A percentile compares a stretch with the other conserved stretches of the same genome.
Evolutionary conservation across 2,888 invertebrate species (phyloP).

Genomic region (Agrilus biguttatus): DNA sequence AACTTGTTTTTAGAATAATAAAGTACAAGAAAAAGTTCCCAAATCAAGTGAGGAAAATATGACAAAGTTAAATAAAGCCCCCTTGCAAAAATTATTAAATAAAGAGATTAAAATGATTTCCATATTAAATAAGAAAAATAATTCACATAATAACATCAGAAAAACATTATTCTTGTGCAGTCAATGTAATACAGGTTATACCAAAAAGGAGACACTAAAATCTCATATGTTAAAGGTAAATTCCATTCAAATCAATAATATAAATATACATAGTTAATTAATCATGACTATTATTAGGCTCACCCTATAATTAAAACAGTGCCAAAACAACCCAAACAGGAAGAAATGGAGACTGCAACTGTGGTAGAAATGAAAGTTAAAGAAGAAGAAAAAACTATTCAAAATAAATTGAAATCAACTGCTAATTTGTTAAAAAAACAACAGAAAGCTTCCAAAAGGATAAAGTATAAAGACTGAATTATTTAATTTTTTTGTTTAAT

Average conservation of each 20-base stretch:
- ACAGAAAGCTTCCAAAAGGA: conserved; percentile 17
- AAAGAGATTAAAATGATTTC: conserved; percentile 13
- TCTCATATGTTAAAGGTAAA: conserved; percentile 37
- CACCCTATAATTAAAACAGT: conserved; percentile 11
- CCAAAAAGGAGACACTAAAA: conserved; percentile 32
- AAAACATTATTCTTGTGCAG: conserved; percentile 33
- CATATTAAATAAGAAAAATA: conserved; percentile 13
- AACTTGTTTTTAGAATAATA: not conserved
- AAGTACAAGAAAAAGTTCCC: not conserved
- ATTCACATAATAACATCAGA: conserved; percentile 12
- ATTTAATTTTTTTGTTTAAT: not conserved
- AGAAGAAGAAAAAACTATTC: conserved; percentile 4
- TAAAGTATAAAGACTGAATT: conserved; percentile 13
- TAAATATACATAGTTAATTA: no score
- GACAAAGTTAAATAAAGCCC: no score
- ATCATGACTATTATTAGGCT: conserved; percentile 5
- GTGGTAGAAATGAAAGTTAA: no score
- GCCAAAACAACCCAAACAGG: conserved; percentile 4
- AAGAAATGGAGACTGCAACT: conserved; percentile 1
- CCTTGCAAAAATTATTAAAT: not conserved
- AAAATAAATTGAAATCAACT: conserved; percentile 7
- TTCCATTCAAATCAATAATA: not conserved
- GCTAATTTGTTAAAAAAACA: conserved; percentile 11
- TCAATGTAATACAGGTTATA: conserved; percentile 34
- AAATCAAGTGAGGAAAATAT: not conserved